These are phyloP conservation scores for Salvelinus namaycush DNA, from an alignment of 2,113 vertebrate species.

Conservation along the genomic window DNA sequence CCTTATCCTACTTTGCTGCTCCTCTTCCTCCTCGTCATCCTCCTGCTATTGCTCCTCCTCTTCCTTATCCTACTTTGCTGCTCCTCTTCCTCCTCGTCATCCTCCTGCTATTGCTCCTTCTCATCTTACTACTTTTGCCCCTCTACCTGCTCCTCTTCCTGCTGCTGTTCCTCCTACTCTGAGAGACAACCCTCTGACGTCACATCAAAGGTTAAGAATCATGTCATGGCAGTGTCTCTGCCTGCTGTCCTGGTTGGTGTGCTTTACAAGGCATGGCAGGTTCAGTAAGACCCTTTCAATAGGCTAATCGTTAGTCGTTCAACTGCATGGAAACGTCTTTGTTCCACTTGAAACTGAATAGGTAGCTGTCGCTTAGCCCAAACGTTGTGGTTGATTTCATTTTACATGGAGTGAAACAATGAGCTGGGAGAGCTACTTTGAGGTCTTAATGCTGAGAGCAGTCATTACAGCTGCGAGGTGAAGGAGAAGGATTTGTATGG, in stretches of 20 bases:
- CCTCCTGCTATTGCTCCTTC: too few species aligned
- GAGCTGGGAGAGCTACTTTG: constrained; percentile 52
- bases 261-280: constrained; percentile 43
- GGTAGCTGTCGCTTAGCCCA: constrained; percentile 33
- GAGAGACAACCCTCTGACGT: neutral
- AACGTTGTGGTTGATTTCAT: constrained; percentile 66
- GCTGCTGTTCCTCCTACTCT: neutral
- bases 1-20: too few species aligned
- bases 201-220: constrained; percentile 29
- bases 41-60: too few species aligned
- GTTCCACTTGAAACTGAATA: constrained; percentile 38
- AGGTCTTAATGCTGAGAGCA: constrained; percentile 53
- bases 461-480: constrained; percentile 54
- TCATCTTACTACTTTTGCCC: too few species aligned
- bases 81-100: too few species aligned
- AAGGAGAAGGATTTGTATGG: constrained; percentile 59
- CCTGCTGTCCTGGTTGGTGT: constrained; percentile 55
- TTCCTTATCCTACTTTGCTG: too few species aligned
- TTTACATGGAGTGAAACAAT: constrained; percentile 72
- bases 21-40: too few species aligned
- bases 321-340: neutral
- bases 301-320: constrained; percentile 14
- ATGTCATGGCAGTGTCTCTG: constrained; percentile 28
- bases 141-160: too few species aligned
- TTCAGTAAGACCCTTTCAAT: neutral